Conservation (phyloP, 2,888 invertebrate genomes). For the Plemyria rubiginata region DNA sequence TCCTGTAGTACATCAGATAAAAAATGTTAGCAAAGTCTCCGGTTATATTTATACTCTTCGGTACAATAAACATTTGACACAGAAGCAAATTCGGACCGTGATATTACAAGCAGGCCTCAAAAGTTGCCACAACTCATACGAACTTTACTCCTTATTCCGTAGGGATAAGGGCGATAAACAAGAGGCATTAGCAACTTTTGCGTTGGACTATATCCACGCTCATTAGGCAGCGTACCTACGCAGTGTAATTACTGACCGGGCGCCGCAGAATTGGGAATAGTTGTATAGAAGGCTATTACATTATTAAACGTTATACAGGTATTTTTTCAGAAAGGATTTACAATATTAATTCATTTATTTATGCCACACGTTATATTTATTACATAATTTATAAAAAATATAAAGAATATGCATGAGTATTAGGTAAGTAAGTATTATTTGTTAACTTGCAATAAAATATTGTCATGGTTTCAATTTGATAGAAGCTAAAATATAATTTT, state of each 20-base stretch:
- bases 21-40: background rate
- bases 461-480: no score
- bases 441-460: no score
- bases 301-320: slow-evolving; percentile 17
- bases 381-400: no score
- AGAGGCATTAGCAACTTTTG: slow-evolving; percentile 25
- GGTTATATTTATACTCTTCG: slow-evolving; percentile 11
- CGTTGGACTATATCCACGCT: slow-evolving; percentile 17
- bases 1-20: no score
- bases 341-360: slow-evolving; percentile 16
- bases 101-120: slow-evolving; percentile 4
- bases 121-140: slow-evolving; percentile 16
- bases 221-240: slow-evolving; percentile 24
- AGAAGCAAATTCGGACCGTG: slow-evolving; percentile 8
- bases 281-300: slow-evolving; percentile 11
- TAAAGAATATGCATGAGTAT: no score
- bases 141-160: slow-evolving; percentile 25
- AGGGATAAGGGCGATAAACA: slow-evolving; percentile 21
- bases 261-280: slow-evolving; percentile 7
- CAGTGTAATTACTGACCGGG: slow-evolving; percentile 27
- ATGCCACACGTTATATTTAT: no score
- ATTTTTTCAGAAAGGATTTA: slow-evolving; percentile 16
- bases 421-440: no score
- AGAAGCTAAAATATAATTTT: no score
- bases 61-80: slow-evolving; percentile 22